Evolutionary conservation across 2,113 vertebrate genomes (phyloP).

Genomic region (Ammospiza caudacuta): DNA sequence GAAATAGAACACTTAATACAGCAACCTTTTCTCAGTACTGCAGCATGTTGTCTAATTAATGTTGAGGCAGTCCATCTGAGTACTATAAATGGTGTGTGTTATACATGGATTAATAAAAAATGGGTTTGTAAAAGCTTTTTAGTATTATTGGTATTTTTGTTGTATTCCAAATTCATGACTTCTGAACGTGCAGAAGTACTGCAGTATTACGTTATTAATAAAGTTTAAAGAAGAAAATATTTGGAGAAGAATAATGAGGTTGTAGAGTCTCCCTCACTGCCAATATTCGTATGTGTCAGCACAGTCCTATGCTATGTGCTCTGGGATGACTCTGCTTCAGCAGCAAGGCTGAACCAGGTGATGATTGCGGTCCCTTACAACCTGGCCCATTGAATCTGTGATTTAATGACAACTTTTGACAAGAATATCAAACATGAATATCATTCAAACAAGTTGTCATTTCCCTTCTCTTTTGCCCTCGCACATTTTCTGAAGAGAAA

Average conservation of each 20-base stretch:
- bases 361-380: background rate
- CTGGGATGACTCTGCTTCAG: background rate
- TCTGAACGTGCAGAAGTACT: background rate
- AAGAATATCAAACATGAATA: background rate
- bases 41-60: background rate
- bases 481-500: background rate
- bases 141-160: background rate
- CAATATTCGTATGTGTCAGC: too few relatives aligned
- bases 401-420: background rate
- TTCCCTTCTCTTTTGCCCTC: background rate
- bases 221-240: background rate
- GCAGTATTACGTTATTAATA: background rate
- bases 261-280: background rate
- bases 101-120: background rate
- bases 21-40: background rate
- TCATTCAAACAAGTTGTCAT: background rate
- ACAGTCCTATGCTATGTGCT: background rate
- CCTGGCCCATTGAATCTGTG: background rate
- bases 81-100: background rate
- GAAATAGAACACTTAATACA: background rate
- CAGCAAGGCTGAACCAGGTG: background rate
- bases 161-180: background rate
- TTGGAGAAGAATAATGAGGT: background rate
- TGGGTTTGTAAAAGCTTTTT: background rate
- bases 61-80: background rate